phyloP scores from a whole-genome alignment of 2,888 invertebrate species.

The Asteroscopus sphinx region DNA sequence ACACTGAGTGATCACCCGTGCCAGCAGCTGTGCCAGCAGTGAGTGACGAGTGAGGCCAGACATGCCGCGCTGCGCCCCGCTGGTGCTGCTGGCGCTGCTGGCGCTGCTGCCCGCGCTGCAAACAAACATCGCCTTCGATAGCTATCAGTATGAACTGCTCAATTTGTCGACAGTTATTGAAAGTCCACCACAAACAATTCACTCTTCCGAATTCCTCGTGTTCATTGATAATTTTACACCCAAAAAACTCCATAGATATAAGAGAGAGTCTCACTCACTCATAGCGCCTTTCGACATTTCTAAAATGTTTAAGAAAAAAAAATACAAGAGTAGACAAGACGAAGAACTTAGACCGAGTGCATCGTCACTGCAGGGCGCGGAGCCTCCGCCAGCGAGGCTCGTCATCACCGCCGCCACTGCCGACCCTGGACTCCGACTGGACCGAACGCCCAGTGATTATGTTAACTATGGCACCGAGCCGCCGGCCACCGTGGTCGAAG shows the following conservation, averaged over 20 bases:
- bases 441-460: neutral
- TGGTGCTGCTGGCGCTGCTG: conserved; percentile 33
- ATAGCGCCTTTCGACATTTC: conserved; percentile 80
- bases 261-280: conserved; percentile 71
- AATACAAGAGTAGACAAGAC: conserved; percentile 52
- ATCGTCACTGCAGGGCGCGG: conserved; percentile 60
- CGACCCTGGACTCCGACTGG: neutral
- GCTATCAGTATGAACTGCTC: conserved; percentile 24
- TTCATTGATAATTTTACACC: conserved; percentile 22
- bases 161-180: conserved; percentile 31
- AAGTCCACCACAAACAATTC: neutral
- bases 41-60: conserved; percentile 14
- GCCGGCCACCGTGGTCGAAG: neutral
- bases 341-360: conserved; percentile 60
- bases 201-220: conserved; percentile 12
- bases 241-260: conserved; percentile 39
- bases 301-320: conserved; percentile 73
- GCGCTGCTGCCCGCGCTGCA: conserved; percentile 3
- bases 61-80: conserved; percentile 23
- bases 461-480: neutral
- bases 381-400: neutral
- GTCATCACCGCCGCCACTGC: neutral
- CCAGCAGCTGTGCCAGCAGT: conserved; percentile 1
- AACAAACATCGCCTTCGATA: conserved; percentile 11
- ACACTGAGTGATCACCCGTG: neutral